Base-by-base conservation (phyloP, 1,140 invertebrate genomes). In the Aphaenogaster ashmeadi region DNA sequence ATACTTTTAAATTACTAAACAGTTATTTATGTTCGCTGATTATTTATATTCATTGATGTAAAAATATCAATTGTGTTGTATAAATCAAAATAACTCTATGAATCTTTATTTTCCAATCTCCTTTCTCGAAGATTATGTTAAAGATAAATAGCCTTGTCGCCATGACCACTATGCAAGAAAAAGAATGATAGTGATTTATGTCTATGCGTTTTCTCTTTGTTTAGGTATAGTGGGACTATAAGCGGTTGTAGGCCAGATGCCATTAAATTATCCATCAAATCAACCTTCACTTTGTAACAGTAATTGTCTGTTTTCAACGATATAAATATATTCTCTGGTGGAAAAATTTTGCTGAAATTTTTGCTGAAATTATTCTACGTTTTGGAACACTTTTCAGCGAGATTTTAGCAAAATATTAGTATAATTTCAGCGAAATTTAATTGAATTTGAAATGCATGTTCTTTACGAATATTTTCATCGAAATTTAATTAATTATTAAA, bases 241-340 rank as follows among this genome's bases (percentile, higher is more conserved):
- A 66, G 15, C 2, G 21, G 6, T 50, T 56, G 33, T 58, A 44
- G 50, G 52, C 50, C 9, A 81, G 33, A 71, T 36, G 21, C 3
- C 21, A 56, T 56, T 81, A 81, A 81, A 81, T 71, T 71, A 6
- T n/a, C 36, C 5, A 33, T 81, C 78, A 81, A 67, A 44, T 44
- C 21, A 5, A 36, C 3, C 36, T 80, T 15, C 4, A 54, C 3
- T 33, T 81, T 33, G 15, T 38, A 33, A 1, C 36, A 47, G 15
- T 21, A 54, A 7, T n/a, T 81, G 67, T 81, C 50, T 56, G 69
- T 27, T 69, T 69, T 71, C 2, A 27, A 54, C 33, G 4, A 80
- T 36, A 5, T 27, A 27, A 27, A 54, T 11, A 54, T 27, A 41
- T 54, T 81, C 27, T 0, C 27, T 27, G 0, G 27, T 27, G 27